phyloP scores from a whole-genome alignment of 1,140 invertebrate genomes.

The Galleria mellonella region DNA sequence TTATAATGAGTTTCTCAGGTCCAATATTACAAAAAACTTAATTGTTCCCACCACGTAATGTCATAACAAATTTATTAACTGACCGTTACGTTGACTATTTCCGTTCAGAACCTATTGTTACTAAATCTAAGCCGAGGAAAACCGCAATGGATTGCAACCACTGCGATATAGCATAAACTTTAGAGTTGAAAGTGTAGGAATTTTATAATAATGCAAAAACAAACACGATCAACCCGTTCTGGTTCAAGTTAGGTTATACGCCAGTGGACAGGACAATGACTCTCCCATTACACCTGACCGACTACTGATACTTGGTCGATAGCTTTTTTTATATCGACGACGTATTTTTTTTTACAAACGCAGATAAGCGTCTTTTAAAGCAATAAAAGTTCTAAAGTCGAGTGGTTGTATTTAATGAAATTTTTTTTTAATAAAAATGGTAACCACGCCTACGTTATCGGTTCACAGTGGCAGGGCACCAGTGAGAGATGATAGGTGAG shows the following conservation, averaged over 20 bases:
- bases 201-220: slow-evolving; percentile 67
- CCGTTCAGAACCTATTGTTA: neutral
- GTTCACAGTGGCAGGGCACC: no score
- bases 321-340: no score
- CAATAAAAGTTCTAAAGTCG: no score
- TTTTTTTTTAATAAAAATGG: no score
- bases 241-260: slow-evolving; percentile 33
- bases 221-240: slow-evolving; percentile 54
- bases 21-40: slow-evolving; percentile 5
- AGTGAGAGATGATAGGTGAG: no score
- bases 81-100: neutral
- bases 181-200: slow-evolving; percentile 24
- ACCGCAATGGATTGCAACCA: slow-evolving; percentile 13
- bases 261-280: slow-evolving; percentile 59
- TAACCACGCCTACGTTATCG: no score
- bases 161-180: slow-evolving; percentile 3
- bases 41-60: slow-evolving; percentile 5
- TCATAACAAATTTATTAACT: neutral
- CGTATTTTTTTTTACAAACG: no score
- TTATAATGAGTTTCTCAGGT: neutral
- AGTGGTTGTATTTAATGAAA: no score
- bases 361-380: no score
- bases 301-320: no score
- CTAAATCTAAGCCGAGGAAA: neutral
- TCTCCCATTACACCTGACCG: slow-evolving; percentile 11